Base-by-base conservation (phyloP, 2,888 invertebrate species). In the Antheraea assamensis region DNA sequence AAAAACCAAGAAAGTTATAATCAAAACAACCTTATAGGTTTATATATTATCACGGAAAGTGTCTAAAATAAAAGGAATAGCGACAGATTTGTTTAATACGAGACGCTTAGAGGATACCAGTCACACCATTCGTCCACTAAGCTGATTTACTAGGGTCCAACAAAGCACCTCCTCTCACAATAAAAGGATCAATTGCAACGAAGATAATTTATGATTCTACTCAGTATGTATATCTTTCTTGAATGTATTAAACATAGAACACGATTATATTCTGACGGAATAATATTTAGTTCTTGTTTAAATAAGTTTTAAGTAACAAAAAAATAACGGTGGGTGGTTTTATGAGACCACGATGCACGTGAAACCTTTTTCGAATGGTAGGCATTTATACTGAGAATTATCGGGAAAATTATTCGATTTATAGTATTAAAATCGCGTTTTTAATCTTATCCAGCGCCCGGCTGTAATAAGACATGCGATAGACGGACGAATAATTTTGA, bases 81-180 rank as follows among this genome's bases (percentile, higher is more conserved):
- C 42, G 86, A 88, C 88, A 87, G 84, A 89, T 88, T 88, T 83
- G 84, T 86, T 83, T 84, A 86, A 88, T 84, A 87, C 87, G 87
- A 42, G 13, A 89, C 85, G 83, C 84, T 82, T 78, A 78, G 80
- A 81, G 88, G 92, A 92, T 91, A 90, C 85, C 85, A 84, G 80
- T 83, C 81, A 84, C 82, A 81, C 89, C 90, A 89, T 91, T 90
- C 89, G 88, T 89, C 89, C 81, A 77, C 85, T 92, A 91, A 93
- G 93, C 92, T 93, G 93, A 93, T 94, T 94, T 93, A 94, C 90
- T 81, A 88, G 76, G 83, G 85, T 83, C 87, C 88, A 85, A 91
- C 90, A 89, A 90, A 89, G 87, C 82, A 85, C 80, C 81, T 76
- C 61, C 75, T 17, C 61, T 86, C 82, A 88, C 88, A 87, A 89